These are phyloP conservation scores for Melanotus villosus DNA, from an alignment of 2,888 invertebrate species.

Conservation along the genomic window DNA sequence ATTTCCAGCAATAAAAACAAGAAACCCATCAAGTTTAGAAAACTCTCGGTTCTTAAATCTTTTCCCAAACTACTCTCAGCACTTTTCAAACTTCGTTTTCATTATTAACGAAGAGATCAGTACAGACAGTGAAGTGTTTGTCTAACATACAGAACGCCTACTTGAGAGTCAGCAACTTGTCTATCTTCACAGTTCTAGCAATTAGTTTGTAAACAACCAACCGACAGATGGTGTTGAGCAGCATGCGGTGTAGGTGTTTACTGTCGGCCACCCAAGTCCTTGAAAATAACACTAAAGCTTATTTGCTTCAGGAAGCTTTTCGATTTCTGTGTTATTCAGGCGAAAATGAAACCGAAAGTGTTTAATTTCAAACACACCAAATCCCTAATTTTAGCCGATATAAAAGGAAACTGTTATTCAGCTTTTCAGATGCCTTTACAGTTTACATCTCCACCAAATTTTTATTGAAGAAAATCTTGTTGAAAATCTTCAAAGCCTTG, in stretches of 20 bases:
- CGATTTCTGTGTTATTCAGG: too few species aligned
- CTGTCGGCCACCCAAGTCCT: conserved; percentile 47
- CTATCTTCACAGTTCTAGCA: conserved; percentile 47
- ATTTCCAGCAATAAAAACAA: too few species aligned
- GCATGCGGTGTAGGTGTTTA: conserved; percentile 45
- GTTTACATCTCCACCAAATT: too few species aligned
- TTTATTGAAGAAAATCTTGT: too few species aligned
- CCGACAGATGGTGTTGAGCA: conserved; percentile 43
- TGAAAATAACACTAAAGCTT: conserved; percentile 46
- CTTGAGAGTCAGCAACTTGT: conserved; percentile 52
- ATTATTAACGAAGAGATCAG: conserved; percentile 55
- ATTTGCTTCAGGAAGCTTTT: conserved; percentile 33
- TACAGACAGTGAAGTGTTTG: conserved; percentile 57
- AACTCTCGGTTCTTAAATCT: conserved; percentile 29
- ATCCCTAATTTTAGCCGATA: too few species aligned
- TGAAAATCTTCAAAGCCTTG: too few species aligned
- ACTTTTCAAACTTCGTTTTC: conserved; percentile 36
- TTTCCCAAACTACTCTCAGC: conserved; percentile 14
- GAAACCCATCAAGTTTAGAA: too few species aligned
- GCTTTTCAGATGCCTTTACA: too few species aligned
- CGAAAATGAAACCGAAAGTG: too few species aligned
- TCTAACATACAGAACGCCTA: conserved; percentile 51
- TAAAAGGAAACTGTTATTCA: too few species aligned
- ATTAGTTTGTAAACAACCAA: conserved; percentile 50
- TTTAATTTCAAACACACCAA: too few species aligned